Base-by-base conservation (phyloP, 2,797 vertebrate species). In the Dryobates pubescens region DNA sequence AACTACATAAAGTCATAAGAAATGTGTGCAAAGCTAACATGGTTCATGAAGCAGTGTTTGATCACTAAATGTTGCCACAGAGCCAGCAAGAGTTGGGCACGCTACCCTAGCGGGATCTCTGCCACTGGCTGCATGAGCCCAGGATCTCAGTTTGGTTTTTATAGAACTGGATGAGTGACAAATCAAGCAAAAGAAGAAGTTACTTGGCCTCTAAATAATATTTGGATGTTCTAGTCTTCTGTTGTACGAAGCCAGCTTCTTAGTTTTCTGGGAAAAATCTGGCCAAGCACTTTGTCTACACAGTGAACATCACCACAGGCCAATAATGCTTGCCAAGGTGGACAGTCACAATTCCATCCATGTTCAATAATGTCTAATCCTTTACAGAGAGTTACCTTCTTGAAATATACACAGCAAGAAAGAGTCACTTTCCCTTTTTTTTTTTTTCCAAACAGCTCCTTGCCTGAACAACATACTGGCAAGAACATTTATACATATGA, bases 121-220 rank as follows among this genome's bases (percentile, higher is more conserved):
- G 84, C 73, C 86, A 76, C 56, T 4, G 7, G 38, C 41, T 73
- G 36, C 29, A 17, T 38, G 36, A 10, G 36, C 43, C 54, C 45
- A 88, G 71, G 70, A 88, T 73, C 77, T 73, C 57, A 12, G 24
- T 87, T 75, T 3, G 3, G 41, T 78, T 92, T 11, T 89, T 69
- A 67, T 1, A 73, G 38, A 89, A 73, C 10, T 74, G 71, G 45
- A 62, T 63, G 36, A 70, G n/a, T 29, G 61, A 90, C 61, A 94
- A 94, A 90, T 90, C 65, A 89, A 86, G 81, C 59, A 88, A 92
- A 84, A 74, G 30, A 89, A 81, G 29, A 75, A 95, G 57, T 88
- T 91, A 68, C 29, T 92, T 76, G 80, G 53, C 23, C 10, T 73
- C 61, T 64, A 82, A 64, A 58, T 70, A 81, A 32, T 30, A 74